A percentile compares a stretch with the other conserved stretches of the same genome.
Evolutionary conservation across 2,113 vertebrate species (phyloP).

Genomic region (Argyrosomus japonicus): DNA sequence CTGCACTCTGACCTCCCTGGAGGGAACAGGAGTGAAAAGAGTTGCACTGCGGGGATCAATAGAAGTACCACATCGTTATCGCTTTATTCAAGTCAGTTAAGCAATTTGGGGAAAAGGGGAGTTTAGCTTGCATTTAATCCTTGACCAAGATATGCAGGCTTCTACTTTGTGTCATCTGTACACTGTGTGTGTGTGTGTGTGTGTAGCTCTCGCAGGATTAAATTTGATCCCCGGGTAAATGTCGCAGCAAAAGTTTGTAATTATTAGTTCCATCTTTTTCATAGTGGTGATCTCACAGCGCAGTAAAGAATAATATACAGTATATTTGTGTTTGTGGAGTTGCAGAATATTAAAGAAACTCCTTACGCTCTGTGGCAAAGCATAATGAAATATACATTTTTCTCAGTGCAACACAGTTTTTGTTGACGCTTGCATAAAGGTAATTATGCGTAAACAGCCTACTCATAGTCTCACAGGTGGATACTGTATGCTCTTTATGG

Average conservation of each 20-base stretch:
- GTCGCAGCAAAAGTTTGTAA: neutral
- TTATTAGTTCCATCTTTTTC: neutral
- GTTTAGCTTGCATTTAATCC: slow-evolving; percentile 44
- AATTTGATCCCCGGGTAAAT: neutral
- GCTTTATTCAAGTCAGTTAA: slow-evolving; percentile 38
- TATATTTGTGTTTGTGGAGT: neutral
- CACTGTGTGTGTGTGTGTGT: neutral
- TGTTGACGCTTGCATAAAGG: slow-evolving; percentile 10
- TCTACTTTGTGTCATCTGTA: neutral
- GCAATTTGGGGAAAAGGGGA: slow-evolving; percentile 33
- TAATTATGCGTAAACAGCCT: slow-evolving; percentile 28
- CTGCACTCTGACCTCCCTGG: slow-evolving; percentile 52
- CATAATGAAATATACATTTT: neutral
- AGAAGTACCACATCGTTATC: slow-evolving; percentile 40
- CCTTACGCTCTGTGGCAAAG: slow-evolving; percentile 1
- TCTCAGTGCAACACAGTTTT: neutral
- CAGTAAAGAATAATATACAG: neutral
- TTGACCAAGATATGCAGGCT: slow-evolving; percentile 25
- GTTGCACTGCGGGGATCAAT: slow-evolving; percentile 65
- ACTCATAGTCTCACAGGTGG: slow-evolving; percentile 30
- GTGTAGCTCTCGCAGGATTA: neutral
- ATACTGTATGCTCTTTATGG: slow-evolving; percentile 22
- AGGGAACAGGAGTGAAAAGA: slow-evolving; percentile 62
- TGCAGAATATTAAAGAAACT: neutral
- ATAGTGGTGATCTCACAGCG: neutral